Evolutionary conservation across 1,140 invertebrate genomes (phyloP), one percentile per base, ranked within the genome.

Genomic region (Ladona fulva): DNA sequence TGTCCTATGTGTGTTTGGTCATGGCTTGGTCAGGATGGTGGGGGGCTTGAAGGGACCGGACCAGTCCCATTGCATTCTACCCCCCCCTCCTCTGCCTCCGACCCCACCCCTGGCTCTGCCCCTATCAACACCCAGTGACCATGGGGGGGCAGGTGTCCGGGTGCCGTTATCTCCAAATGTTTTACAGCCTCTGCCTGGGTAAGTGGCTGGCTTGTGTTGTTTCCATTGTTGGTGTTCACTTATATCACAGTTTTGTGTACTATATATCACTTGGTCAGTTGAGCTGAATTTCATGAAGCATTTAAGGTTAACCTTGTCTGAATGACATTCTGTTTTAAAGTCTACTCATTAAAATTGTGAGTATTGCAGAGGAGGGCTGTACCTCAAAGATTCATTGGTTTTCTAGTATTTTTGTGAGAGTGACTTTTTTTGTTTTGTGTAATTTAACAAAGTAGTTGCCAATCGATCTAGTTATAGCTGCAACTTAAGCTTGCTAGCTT

Each of bases 11-110:
- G 29, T 66, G 52, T 66, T 66, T 66, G 52, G 52, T 66, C 52
- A 66, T 66, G 52, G n/a, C 52, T 66, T 16, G 52, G 52, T 66
- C n/a, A 66, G 52, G 52, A 66, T 66, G 52, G 52, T 66, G 52
- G 52, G 52, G 52, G 52, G 52, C 52, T 19, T 19, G 52, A 66
- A 66, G 12, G 52, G 52, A 16, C 52, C 1, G 52, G 52, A 66
- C 16, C 52, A 66, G 52, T 22, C 52, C 52, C 14, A 16, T 66
- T 66, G 52, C 14, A 12, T 66, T 19, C 52, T 19, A 3, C 52
- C 12, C 52, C 52, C 52, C n/a, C 52, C n/a, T 66, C n/a, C 52
- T 66, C 52, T 66, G 52, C n/a, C 52, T 16, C n/a, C 52, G 14
- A 66, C 52, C n/a, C 14, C 52, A 66, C 52, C 52, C 44, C 44